A percentile compares a stretch with the other conserved stretches of the same genome.
These are phyloP conservation scores for Oreochromis mossambicus DNA, from an alignment of 2,797 vertebrate species.

Conservation along the genomic window DNA sequence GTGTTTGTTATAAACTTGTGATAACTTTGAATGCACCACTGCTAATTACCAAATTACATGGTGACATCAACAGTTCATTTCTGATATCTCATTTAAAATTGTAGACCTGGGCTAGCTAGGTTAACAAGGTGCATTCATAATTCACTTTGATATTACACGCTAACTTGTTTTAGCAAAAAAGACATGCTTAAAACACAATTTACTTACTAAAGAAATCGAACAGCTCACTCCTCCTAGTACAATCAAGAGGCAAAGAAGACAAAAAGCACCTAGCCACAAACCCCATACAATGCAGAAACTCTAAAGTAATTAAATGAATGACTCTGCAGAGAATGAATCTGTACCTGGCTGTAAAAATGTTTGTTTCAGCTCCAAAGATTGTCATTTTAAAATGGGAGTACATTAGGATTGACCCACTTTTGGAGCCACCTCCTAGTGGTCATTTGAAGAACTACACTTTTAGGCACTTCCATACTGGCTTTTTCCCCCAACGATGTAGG, in stretches of 20 bases:
- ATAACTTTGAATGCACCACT: neutral
- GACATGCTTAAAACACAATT: neutral
- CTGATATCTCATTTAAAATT: neutral
- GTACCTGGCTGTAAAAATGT: neutral
- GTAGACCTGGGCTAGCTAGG: neutral
- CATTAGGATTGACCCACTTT: neutral
- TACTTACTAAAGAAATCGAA: rapidly evolving
- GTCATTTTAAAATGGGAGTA: neutral
- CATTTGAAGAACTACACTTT: neutral
- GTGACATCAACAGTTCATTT: neutral
- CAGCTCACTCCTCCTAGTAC: neutral
- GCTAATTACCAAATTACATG: neutral
- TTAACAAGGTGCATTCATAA: neutral
- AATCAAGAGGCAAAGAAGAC: neutral
- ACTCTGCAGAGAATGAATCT: neutral
- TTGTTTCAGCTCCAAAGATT: neutral
- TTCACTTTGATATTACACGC: neutral
- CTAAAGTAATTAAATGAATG: neutral
- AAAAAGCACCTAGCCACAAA: neutral
- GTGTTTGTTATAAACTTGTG: neutral
- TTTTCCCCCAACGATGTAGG: rapidly evolving
- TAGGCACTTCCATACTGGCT: neutral
- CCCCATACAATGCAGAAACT: neutral
- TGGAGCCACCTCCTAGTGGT: neutral
- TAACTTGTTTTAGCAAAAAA: neutral